Evolutionary conservation across 2,797 vertebrate species (phyloP).

Genomic region (Falco biarmicus): DNA sequence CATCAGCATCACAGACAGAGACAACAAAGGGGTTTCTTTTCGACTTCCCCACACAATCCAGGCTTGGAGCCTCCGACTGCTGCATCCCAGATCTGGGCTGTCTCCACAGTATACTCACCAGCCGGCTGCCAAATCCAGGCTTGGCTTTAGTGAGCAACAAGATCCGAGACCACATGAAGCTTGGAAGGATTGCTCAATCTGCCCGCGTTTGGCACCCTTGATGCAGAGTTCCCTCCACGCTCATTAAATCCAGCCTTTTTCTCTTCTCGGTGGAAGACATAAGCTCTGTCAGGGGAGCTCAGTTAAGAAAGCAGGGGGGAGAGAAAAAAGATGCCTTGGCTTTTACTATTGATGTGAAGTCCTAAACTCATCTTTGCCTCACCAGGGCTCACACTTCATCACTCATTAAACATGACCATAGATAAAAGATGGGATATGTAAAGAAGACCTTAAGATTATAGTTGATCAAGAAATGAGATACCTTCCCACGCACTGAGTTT

Average conservation of each 20-base stretch:
- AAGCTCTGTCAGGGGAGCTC: background rate
- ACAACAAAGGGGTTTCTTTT: background rate
- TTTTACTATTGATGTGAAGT: background rate
- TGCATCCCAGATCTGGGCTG: background rate
- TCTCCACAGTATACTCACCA: background rate
- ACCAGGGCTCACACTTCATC: background rate
- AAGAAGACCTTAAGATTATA: background rate
- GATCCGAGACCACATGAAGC: background rate
- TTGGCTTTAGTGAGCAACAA: background rate
- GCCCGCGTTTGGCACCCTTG: background rate
- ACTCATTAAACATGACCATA: accelerated
- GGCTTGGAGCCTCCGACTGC: background rate
- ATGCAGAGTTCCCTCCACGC: background rate
- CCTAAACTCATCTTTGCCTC: background rate
- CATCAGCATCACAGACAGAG: background rate
- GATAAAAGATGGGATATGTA: background rate
- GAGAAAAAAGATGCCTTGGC: background rate
- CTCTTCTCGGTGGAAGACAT: background rate
- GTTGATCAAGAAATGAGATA: background rate
- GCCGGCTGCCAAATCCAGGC: background rate
- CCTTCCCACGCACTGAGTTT: background rate
- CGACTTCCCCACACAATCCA: background rate
- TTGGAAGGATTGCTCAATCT: background rate
- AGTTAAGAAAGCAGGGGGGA: accelerated
- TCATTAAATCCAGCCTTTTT: background rate